Conservation (phyloP, 1,140 invertebrate genomes). For the Pogonomyrmex californicus region DNA sequence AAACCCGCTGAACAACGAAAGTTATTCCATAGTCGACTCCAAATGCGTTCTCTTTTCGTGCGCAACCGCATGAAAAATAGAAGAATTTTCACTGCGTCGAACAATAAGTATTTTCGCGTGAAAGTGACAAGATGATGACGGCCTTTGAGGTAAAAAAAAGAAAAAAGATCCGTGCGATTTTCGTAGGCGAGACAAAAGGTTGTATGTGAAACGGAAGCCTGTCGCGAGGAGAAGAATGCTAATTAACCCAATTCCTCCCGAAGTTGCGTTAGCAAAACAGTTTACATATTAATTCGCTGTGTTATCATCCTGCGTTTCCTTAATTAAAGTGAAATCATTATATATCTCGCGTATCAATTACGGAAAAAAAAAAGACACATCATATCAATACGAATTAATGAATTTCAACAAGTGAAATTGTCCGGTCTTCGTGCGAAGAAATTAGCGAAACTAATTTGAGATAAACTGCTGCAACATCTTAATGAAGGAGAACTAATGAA, state of each 20-base stretch:
- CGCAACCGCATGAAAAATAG: constrained; percentile 29
- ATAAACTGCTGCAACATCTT: background rate
- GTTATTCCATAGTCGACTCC: constrained; percentile 10
- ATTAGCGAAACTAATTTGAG: constrained; percentile 7
- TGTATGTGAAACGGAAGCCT: constrained; percentile 37
- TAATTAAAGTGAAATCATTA: constrained; percentile 27
- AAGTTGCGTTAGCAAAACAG: constrained; percentile 23
- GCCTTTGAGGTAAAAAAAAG: constrained; percentile 26
- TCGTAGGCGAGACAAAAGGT: constrained; percentile 17
- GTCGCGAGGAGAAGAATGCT: background rate
- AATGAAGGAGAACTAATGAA: constrained; percentile 36
- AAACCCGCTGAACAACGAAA: background rate
- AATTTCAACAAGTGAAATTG: background rate
- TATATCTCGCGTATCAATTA: background rate
- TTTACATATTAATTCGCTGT: constrained; percentile 2
- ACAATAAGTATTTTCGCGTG: constrained; percentile 65
- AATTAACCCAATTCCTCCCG: constrained; percentile 55
- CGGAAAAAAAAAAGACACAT: background rate
- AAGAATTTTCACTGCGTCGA: constrained; percentile 14
- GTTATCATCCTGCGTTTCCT: constrained; percentile 15
- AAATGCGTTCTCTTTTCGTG: constrained; percentile 39
- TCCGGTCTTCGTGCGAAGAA: background rate
- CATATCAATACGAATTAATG: constrained; percentile 1
- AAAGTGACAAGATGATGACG: constrained; percentile 50
- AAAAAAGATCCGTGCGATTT: constrained; percentile 18